Conservation (phyloP, 2,888 invertebrate species). For the Eupithecia exiguata region DNA sequence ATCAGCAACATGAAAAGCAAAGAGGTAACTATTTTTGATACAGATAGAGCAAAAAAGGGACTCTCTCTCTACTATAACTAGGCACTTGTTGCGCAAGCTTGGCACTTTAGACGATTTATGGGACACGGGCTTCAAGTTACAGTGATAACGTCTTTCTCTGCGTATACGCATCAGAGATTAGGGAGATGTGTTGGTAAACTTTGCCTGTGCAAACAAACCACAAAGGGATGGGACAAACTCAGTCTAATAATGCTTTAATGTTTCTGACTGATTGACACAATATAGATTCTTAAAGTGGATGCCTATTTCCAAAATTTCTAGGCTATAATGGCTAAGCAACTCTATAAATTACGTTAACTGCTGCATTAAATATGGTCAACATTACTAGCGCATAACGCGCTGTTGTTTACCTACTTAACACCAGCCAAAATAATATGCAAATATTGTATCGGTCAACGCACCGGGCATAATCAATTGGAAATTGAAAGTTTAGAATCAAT, state of each 20-base stretch:
- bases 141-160: slow-evolving; percentile 73
- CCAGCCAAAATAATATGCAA: slow-evolving; percentile 39
- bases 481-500: slow-evolving; percentile 45
- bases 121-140: slow-evolving; percentile 72
- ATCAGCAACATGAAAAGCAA: slow-evolving; percentile 12
- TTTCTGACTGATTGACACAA: too few species aligned
- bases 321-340: slow-evolving; percentile 30
- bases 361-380: slow-evolving; percentile 24
- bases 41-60: slow-evolving; percentile 51
- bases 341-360: slow-evolving; percentile 25
- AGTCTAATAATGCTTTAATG: slow-evolving; percentile 23
- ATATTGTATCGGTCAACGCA: slow-evolving; percentile 44
- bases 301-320: too few species aligned
- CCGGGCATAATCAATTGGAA: slow-evolving; percentile 41
- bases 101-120: slow-evolving; percentile 75
- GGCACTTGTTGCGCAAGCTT: slow-evolving; percentile 76
- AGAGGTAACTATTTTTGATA: slow-evolving; percentile 16
- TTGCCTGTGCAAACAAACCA: slow-evolving; percentile 57
- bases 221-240: slow-evolving; percentile 49
- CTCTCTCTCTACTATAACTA: slow-evolving; percentile 56
- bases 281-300: slow-evolving; percentile 7
- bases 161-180: slow-evolving; percentile 59
- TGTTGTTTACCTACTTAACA: slow-evolving; percentile 34
- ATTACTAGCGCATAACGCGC: slow-evolving; percentile 25
- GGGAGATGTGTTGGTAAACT: slow-evolving; percentile 60